Percentiles rank a stretch among this genome's conserved stretches.
Evolutionary conservation across 1,140 invertebrate genomes (phyloP).

Genomic region (Globodera rostochiensis): DNA sequence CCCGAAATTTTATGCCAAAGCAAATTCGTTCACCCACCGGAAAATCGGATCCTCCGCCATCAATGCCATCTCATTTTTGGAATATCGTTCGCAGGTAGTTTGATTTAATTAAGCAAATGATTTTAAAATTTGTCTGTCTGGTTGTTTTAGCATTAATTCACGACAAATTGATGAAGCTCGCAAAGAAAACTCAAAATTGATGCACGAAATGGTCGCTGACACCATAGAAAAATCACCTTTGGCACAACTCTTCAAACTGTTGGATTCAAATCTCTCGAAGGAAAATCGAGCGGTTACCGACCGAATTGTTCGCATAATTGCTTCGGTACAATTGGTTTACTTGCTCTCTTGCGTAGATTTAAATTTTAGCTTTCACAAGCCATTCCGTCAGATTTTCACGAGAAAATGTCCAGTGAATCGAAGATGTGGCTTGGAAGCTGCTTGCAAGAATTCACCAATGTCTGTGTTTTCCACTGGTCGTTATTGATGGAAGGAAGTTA

Average conservation of each 20-base stretch:
- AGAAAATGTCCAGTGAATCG: slow-evolving; percentile 25
- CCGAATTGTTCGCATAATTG: slow-evolving; percentile 9
- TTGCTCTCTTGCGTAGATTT: background rate
- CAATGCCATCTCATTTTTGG: slow-evolving; percentile 34
- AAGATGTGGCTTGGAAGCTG: slow-evolving; percentile 22
- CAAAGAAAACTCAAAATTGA: background rate
- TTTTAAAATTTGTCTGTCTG: background rate
- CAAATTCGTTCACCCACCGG: slow-evolving; percentile 16
- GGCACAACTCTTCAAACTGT: slow-evolving; percentile 4
- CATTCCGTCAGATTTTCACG: slow-evolving; percentile 25
- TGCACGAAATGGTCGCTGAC: slow-evolving; percentile 27
- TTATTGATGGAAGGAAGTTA: background rate
- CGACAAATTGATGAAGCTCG: slow-evolving; percentile 9
- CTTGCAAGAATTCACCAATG: slow-evolving; percentile 17
- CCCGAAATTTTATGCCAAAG: slow-evolving; percentile 48
- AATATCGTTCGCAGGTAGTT: slow-evolving; percentile 36
- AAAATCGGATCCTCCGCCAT: background rate
- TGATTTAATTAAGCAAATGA: background rate
- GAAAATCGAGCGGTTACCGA: slow-evolving; percentile 2
- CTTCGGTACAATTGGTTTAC: background rate
- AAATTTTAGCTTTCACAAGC: slow-evolving; percentile 27
- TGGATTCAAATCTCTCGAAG: slow-evolving; percentile 21
- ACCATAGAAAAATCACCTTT: slow-evolving; percentile 36
- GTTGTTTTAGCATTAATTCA: slow-evolving; percentile 35
- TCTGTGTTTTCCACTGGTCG: background rate